Conservation (phyloP, 2,888 invertebrate genomes). For the Griposia aprilina region DNA sequence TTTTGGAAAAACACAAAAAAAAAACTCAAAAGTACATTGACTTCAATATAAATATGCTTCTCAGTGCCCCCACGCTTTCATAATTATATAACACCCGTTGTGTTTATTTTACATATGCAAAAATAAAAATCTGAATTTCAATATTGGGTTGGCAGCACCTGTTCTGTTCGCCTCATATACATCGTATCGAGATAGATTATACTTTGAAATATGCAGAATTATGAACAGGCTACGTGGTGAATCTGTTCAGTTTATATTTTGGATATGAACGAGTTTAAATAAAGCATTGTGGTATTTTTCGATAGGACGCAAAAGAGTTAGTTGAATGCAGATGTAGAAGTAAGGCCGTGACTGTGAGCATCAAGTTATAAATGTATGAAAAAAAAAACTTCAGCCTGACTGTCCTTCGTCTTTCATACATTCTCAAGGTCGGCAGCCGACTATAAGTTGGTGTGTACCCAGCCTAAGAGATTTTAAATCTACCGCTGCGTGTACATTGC, state of each 20-base stretch:
- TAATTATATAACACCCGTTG: slow-evolving; percentile 56
- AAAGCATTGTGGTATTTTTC: neutral
- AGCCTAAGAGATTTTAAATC: no score
- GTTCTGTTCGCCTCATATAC: slow-evolving; percentile 51
- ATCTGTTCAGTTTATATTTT: slow-evolving; percentile 23
- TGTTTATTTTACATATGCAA: slow-evolving; percentile 68
- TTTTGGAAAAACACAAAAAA: neutral
- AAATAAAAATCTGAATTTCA: slow-evolving; percentile 69
- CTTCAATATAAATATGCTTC: slow-evolving; percentile 32
- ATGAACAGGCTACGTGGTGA: slow-evolving; percentile 16
- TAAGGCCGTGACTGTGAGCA: no score
- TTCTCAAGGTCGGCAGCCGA: no score
- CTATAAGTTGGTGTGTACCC: no score
- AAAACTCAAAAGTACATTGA: neutral
- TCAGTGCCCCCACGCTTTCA: slow-evolving; percentile 4
- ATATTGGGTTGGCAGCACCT: slow-evolving; percentile 61
- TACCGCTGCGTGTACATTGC: no score
- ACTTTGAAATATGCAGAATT: slow-evolving; percentile 57
- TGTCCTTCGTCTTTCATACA: no score
- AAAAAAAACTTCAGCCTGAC: no score
- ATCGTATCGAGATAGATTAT: slow-evolving; percentile 53
- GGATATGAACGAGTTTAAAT: neutral
- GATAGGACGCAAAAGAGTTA: neutral
- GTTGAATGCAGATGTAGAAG: no score
- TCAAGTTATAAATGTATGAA: no score